Base-by-base conservation (phyloP, 2,113 vertebrate genomes). In the Psammodynastes pulverulentus region DNA sequence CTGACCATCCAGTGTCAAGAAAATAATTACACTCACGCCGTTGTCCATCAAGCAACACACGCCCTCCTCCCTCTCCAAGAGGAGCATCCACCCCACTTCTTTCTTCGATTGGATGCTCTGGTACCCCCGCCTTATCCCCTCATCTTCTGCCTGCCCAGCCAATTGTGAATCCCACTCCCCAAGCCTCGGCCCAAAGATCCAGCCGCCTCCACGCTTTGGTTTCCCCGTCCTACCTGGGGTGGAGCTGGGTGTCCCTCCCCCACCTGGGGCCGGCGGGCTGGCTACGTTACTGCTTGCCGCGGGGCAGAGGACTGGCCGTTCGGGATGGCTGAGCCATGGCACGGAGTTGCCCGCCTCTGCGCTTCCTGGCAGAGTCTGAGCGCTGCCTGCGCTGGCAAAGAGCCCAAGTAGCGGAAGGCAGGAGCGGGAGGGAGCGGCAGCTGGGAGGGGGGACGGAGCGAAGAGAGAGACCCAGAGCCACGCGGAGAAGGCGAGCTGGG, bases 261-360 rank as follows among this genome's bases (percentile, higher is more conserved):
- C 91, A 51, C 79, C 88, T 89, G 91, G 79, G 85, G 87, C 85
- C 51, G 86, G 72, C 21, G 24, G 85, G n/a, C 53, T 21, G 87
- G 85, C 87, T 87, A 17, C 62, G 26, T 92, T 89, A 92, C 72
- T 89, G 88, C 88, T 89, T 23, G 91, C 79, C 52, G 58, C 53
- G 3, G 72, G 88, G 72, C 79, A 51, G 72, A 48, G 72, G 52
- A 12, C 8, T n/a, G n/a, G 79, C 79, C 34, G 88, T 88, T 51
- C 26, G 72, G 91, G 91, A 89, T 85, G 91, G 88, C 88, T 86
- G 45, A 84, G 91, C 91, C 91, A 92, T 92, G 91, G 88, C 91
- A 89, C 79, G 88, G 52, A 62, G 39, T 53, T 84, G 91, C 88
- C 72, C 85, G 87, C 88, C 53, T 92, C 88, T 43, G 79, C 88